phyloP scores from a whole-genome alignment of 2,888 invertebrate species.

The Polyploca ridens region DNA sequence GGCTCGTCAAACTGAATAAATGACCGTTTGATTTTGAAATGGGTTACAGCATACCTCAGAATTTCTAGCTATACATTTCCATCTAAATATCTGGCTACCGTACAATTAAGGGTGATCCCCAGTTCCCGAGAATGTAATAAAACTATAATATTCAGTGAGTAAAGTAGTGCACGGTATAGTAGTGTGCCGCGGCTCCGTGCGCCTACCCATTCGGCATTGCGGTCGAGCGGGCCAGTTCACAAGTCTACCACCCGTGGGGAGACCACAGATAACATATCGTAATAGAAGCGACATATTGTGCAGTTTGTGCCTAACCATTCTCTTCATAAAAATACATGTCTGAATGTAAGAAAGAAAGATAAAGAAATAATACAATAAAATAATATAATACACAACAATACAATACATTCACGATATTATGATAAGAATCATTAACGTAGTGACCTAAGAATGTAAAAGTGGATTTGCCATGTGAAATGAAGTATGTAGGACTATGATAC shows the following conservation, averaged over 20 bases:
- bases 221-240: constrained; percentile 17
- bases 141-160: constrained; percentile 7
- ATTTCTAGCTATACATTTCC: neutral
- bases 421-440: too few species aligned
- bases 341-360: too few species aligned
- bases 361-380: too few species aligned
- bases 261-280: neutral
- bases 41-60: too few species aligned
- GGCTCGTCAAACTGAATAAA: too few species aligned
- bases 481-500: too few species aligned
- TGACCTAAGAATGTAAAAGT: too few species aligned
- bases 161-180: constrained; percentile 1
- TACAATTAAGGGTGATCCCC: neutral
- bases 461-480: too few species aligned
- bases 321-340: too few species aligned
- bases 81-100: neutral
- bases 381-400: too few species aligned
- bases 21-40: too few species aligned
- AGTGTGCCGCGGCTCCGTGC: neutral
- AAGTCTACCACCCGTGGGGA: constrained; percentile 11
- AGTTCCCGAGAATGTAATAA: constrained; percentile 1
- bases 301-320: neutral
- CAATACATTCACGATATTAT: too few species aligned
- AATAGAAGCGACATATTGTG: neutral
- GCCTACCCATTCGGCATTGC: constrained; percentile 12